Evolutionary conservation across 1,140 invertebrate genomes (phyloP), one percentile per base, ranked within the genome.

Genomic region (Diorhabda carinulata): DNA sequence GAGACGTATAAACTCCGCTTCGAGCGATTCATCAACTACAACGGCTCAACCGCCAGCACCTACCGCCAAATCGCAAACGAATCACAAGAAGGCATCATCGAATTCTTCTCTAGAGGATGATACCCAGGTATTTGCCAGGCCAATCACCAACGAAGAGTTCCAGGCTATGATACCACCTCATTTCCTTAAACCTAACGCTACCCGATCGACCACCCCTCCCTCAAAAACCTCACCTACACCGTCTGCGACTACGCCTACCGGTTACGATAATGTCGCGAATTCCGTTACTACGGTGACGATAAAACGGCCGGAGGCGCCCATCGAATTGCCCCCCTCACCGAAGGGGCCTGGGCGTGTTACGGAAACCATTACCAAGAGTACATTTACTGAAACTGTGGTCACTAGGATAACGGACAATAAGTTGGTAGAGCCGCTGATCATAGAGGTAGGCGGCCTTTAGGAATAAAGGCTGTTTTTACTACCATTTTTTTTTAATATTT

Each of bases 361-460:
- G 74, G 94, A 96, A 86, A 93, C 90, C 81, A 93, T 96, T 85
- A 95, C 93, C 79, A 95, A 94, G 87, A 94, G 93, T 78, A 96
- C 93, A 66, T 91, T 95, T 83, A 96, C 94, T 74, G 94, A 96
- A 86, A 96, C 94, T 60, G 93, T 94, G 72, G 93, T 96, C 80
- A 96, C 94, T 71, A 86, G 95, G 74, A 88, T 96, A 81, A 97
- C 94, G 71, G 92, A 96, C 83, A 97, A 97, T 87, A 87, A 91
- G 78, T 86, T 93, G 83, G 86, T 90, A 76, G 87, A 87, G 79
- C 91, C 92, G 76, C 85, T 94, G 76, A 91, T 94, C 82, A 90
- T 91, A 79, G 93, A 96, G 93, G 94, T 96, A 87, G 73, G 79
- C 68, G 66, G 72, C 69, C 58, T 60, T 41, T 60, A 40, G 10